A percentile compares a stretch with the other conserved stretches of the same genome.
phyloP scores from a whole-genome alignment of 2,797 vertebrate genomes.

The Adelosebastes latens region DNA sequence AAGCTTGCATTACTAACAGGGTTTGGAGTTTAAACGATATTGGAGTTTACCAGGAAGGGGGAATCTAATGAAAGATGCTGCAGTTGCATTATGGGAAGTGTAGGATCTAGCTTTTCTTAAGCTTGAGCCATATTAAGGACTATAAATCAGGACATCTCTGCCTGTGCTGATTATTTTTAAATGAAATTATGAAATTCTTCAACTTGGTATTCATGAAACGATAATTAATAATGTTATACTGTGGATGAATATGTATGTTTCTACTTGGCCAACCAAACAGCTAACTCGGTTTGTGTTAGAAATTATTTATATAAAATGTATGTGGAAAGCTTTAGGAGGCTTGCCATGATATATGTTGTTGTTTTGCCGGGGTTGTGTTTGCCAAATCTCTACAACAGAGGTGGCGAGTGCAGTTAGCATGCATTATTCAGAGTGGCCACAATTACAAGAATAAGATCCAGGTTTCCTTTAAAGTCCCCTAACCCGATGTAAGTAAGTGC shows the following conservation, averaged over 20 bases:
- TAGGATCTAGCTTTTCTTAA: no score
- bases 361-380: background rate
- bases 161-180: background rate
- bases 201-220: background rate
- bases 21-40: no score
- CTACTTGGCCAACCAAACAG: background rate
- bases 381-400: background rate
- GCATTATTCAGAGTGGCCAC: background rate
- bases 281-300: rapidly evolving
- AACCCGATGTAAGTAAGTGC: background rate
- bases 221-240: background rate
- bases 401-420: background rate
- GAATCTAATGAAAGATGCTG: no score
- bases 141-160: no score
- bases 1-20: no score
- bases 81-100: no score
- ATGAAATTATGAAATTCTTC: background rate
- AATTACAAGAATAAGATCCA: background rate
- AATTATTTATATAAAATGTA: no score
- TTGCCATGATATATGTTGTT: no score
- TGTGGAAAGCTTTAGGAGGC: no score
- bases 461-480: background rate
- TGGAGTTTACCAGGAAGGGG: no score
- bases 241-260: background rate
- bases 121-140: no score